Evolutionary conservation across 2,888 invertebrate species (phyloP).

Genomic region (Epicampocera succincta): DNA sequence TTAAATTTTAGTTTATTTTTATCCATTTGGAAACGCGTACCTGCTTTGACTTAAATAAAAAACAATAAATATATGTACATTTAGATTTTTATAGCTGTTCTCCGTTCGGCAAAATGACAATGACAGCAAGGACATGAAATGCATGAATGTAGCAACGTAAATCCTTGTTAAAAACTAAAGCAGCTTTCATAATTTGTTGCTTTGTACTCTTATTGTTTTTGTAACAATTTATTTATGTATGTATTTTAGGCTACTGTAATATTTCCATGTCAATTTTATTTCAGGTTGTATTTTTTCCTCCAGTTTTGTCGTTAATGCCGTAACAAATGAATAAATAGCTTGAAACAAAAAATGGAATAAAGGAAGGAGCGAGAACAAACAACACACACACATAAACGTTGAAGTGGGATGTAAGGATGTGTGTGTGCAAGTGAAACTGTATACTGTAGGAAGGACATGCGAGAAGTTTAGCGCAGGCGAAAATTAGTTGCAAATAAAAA

Average conservation of each 20-base stretch:
- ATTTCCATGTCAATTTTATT: slow-evolving; percentile 65
- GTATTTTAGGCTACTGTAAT: slow-evolving; percentile 54
- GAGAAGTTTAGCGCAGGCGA: not conserved
- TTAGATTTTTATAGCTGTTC: not conserved
- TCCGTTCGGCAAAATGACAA: slow-evolving; percentile 19
- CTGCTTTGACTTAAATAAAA: slow-evolving; percentile 52
- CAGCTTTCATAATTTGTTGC: slow-evolving; percentile 45
- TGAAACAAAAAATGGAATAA: not conserved
- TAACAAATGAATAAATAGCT: slow-evolving; percentile 50
- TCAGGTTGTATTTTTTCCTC: slow-evolving; percentile 21
- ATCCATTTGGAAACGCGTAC: slow-evolving; percentile 19
- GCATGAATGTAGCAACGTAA: slow-evolving; percentile 51
- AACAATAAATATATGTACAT: slow-evolving; percentile 29
- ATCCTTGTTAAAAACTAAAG: slow-evolving; percentile 55
- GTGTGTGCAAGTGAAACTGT: not conserved
- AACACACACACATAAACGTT: not conserved
- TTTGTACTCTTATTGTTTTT: slow-evolving; percentile 29
- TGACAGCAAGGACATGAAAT: slow-evolving; percentile 57
- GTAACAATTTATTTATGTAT: slow-evolving; percentile 54
- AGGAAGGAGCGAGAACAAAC: not conserved
- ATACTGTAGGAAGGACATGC: not conserved
- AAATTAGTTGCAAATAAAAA: too few relatives aligned
- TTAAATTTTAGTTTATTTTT: slow-evolving; percentile 33
- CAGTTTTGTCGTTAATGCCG: slow-evolving; percentile 54
- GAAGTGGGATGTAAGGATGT: not conserved